Conservation (phyloP, 2,113 vertebrate genomes). For the Cisticola juncidis region DNA sequence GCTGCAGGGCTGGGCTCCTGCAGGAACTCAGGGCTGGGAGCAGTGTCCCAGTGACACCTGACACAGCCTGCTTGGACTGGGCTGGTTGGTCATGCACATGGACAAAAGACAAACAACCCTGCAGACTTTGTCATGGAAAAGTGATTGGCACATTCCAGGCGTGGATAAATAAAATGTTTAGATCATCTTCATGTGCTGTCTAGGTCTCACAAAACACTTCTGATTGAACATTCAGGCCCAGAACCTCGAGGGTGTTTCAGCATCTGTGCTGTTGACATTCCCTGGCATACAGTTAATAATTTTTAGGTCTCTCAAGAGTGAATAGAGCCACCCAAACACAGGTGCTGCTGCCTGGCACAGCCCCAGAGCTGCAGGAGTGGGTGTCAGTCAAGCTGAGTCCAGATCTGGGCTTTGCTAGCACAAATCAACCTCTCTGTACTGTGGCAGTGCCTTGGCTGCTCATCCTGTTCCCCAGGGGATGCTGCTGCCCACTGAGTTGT, state of each 20-base stretch:
- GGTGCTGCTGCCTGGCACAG: not conserved
- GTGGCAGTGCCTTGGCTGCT: not conserved
- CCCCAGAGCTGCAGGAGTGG: not conserved
- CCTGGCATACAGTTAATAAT: not conserved
- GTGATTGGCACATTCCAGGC: not conserved
- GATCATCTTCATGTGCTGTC: not conserved
- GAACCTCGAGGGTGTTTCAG: not conserved
- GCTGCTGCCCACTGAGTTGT: rapidly evolving
- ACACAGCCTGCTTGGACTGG: not conserved
- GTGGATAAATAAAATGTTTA: not conserved
- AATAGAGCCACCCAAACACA: not conserved
- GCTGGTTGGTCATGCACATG: not conserved
- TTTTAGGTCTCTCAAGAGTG: not conserved
- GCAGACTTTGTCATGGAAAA: not conserved
- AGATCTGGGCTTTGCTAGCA: not conserved
- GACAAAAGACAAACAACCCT: not conserved
- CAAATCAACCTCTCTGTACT: not conserved
- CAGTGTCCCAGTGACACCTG: not conserved
- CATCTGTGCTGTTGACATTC: not conserved
- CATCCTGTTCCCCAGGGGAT: not conserved
- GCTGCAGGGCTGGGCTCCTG: not conserved
- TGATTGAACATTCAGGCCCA: not conserved
- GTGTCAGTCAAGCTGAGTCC: not conserved
- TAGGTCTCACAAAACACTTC: not conserved
- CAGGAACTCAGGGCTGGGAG: not conserved